Percentiles rank a stretch among this genome's conserved stretches.
phyloP scores from a whole-genome alignment of 2,888 invertebrate species.

The Leptodirus hochenwartii region DNA sequence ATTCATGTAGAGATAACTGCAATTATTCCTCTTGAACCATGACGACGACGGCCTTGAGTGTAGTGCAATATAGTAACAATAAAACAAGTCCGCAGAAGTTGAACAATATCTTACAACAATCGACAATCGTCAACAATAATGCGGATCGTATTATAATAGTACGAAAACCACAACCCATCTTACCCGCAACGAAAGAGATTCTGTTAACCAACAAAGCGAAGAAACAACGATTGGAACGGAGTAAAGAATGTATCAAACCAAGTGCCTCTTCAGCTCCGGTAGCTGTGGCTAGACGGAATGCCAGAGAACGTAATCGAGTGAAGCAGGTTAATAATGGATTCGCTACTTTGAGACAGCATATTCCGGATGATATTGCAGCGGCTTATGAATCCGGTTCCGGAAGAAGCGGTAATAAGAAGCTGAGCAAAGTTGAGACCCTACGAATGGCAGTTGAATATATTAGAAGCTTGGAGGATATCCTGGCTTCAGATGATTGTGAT shows the following conservation, averaged over 20 bases:
- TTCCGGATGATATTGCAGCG: constrained; percentile 64
- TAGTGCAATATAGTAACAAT: constrained; percentile 40
- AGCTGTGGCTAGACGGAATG: constrained; percentile 76
- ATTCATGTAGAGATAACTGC: not conserved
- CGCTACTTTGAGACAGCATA: constrained; percentile 70
- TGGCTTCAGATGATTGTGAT: constrained; percentile 40
- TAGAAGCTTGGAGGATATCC: constrained; percentile 54
- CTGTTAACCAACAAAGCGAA: constrained; percentile 22
- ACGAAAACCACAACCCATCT: constrained; percentile 31
- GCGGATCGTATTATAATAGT: constrained; percentile 35
- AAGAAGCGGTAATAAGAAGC: constrained; percentile 52
- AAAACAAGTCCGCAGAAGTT: constrained; percentile 37
- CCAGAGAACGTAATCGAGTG: constrained; percentile 80
- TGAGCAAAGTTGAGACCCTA: constrained; percentile 77
- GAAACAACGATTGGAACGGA: constrained; percentile 15
- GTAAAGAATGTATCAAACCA: not conserved
- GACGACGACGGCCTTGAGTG: constrained; percentile 39
- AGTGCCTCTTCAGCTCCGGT: constrained; percentile 55
- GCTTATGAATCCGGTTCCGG: constrained; percentile 45
- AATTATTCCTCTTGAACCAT: constrained; percentile 16
- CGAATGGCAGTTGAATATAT: constrained; percentile 86
- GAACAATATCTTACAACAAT: constrained; percentile 45
- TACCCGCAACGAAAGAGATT: constrained; percentile 22
- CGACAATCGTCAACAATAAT: constrained; percentile 31
- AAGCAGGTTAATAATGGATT: constrained; percentile 87